phyloP scores from a whole-genome alignment of 2,113 vertebrate species.

The Puma concolor region DNA sequence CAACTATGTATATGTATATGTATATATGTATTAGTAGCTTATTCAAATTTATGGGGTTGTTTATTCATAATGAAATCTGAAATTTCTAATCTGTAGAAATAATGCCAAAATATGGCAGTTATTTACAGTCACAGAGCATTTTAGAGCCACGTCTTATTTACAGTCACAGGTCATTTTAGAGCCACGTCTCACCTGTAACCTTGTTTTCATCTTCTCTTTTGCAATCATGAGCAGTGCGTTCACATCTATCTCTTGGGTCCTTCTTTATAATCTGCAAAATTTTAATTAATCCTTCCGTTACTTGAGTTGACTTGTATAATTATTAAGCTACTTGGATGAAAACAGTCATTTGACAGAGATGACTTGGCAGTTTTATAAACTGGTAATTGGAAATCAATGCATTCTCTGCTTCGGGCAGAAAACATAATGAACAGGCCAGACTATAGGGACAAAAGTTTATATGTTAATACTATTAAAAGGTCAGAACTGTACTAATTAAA shows the following conservation, averaged over 20 bases:
- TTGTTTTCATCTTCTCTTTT: not conserved
- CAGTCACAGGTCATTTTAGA: not conserved
- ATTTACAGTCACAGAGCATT: not conserved
- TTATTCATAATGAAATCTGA: not conserved
- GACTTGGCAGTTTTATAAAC: constrained; percentile 81
- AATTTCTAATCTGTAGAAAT: not conserved
- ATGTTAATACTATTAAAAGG: constrained; percentile 82
- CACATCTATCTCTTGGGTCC: constrained; percentile 46
- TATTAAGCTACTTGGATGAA: constrained; percentile 53
- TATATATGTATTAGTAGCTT: not conserved
- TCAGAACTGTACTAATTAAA: constrained; percentile 81
- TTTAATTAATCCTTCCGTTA: constrained; percentile 75
- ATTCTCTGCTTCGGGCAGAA: constrained; percentile 72
- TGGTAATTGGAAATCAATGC: constrained; percentile 82
- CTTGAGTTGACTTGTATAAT: constrained; percentile 66
- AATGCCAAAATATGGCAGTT: not conserved
- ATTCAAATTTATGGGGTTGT: not conserved
- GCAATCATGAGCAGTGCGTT: not conserved
- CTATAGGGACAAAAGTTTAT: constrained; percentile 76
- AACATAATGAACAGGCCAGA: constrained; percentile 79
- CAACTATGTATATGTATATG: not conserved
- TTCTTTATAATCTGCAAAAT: constrained; percentile 52
- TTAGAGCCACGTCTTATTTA: not conserved
- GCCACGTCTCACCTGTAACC: not conserved
- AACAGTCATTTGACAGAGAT: constrained; percentile 65